Evolutionary conservation across 2,888 invertebrate species (phyloP), one percentile per base, ranked within the genome.

Genomic region (Melanostoma mellinum): DNA sequence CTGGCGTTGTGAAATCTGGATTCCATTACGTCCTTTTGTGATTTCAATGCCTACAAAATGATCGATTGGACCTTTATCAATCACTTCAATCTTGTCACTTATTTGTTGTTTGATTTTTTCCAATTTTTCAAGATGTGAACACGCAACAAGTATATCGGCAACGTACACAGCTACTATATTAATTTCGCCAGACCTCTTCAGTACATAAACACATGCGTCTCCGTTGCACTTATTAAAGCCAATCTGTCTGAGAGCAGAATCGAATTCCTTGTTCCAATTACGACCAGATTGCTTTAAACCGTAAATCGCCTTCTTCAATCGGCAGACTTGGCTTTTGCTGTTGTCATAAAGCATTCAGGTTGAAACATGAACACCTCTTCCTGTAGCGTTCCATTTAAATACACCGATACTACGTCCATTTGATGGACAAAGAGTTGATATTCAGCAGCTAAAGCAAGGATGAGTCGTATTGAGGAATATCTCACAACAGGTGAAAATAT

Each of bases 131-230:
- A 36, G 32, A 35, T 68, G 4, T 20, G 72, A 61, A n/a, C 50
- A 61, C 3, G 52, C 52, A 32, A 72, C 9, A 6, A 72, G 38
- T 35, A 72, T 52, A 33, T 74, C 74, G 44, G 55, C 74, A 8
- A 77, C 71, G 55, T 65, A 71, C 3, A 77, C 58, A 2, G 56
- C 77, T 9, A 73, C 58, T 32, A 80, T 73, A 55, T 68, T 79
- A 8, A 65, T 72, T 58, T 69, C 60, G 30, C 38, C 52, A 2
- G 10, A 6, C 30, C 5, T 36, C 8, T 48, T 80, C 36, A 68
- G 48, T 35, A 61, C 50, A 33, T 68, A 48, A 33, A 60, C 67
- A 73, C 73, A 76, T 10, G 60, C 42, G 9, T 69, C 69, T 9
- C 33, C 44, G 5, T 56, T 32, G 6, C 52, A 32, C 8, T 46